These are phyloP conservation scores for Holothuria scabra DNA, from an alignment of 53 echinoderm and acorn worm species.

Conservation along the genomic window DNA sequence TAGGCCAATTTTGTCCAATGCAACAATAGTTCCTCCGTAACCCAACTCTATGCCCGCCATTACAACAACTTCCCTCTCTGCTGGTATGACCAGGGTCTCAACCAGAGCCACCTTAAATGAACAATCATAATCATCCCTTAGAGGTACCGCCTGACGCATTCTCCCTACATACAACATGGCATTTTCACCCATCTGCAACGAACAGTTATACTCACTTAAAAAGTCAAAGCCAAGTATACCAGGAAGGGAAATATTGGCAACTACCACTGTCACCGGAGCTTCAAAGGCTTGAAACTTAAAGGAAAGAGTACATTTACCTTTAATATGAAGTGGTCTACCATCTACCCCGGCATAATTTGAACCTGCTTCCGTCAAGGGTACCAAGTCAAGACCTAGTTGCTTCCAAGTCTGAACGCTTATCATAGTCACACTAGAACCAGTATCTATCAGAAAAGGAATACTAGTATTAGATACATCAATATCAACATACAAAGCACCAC, in stretches of 20 bases:
- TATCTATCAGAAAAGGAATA: conserved; percentile 40
- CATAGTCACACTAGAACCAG: conserved; percentile 5
- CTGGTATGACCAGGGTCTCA: not conserved
- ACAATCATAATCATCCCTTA: not conserved
- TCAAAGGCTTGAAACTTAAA: too few relatives aligned
- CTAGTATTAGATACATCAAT: not conserved
- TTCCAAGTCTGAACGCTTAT: conserved; percentile 2
- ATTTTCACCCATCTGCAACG: conserved; percentile 2
- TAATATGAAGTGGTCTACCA: too few relatives aligned
- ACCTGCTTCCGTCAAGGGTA: too few relatives aligned
- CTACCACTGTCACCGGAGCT: not conserved
- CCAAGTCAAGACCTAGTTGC: conserved; percentile 11
- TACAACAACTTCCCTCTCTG: not conserved
- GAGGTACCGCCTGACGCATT: not conserved
- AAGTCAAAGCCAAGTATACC: too few relatives aligned
- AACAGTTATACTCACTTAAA: too few relatives aligned
- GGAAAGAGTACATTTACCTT: too few relatives aligned
- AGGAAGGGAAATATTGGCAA: conserved; percentile 6
- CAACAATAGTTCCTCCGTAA: not conserved
- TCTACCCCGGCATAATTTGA: too few relatives aligned
- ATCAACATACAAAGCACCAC: conserved; percentile 14
- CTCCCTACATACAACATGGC: conserved; percentile 4
- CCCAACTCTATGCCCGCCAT: not conserved
- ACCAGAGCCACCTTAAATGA: not conserved
- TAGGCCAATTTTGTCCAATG: not conserved